Evolutionary conservation across 35 echinoderm and acorn worm species (phyloP), one percentile per base, ranked within the genome.

Genomic region (Acanthaster planci): DNA sequence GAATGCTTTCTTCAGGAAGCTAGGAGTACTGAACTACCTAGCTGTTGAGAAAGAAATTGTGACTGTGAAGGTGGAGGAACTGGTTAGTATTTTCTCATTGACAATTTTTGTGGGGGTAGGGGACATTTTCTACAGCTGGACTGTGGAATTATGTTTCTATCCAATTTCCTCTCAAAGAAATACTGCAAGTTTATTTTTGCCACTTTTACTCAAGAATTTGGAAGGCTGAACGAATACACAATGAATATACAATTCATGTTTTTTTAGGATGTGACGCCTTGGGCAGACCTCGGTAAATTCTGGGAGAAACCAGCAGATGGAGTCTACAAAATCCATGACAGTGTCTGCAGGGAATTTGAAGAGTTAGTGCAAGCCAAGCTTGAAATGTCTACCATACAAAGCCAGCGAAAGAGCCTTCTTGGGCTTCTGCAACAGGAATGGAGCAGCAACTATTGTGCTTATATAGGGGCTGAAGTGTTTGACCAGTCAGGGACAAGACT

Each of bases 31-130:
- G 1, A 44, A 75, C 42, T 58, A 51, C 44, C 60, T 90, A 76
- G 87, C 87, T 84, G 54, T 90, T 14, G 79, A 90, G 67, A 90
- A 39, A 32, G 76, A 90, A 72, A 37, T 53, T 10, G 3, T 90
- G 36, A 90, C 87, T 8, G 40, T 77, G 12, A 58, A 82, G 22
- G 68, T 77, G 55, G 37, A 34, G 42, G 87, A 80, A 55, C 82
- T 90, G 79, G 87, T 90, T 51, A 58, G 87, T 75, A 30, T 79
- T 8, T n/a, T 26, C 30, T 26, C 12, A 4, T 47, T 12, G 42
- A 47, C 4, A 47, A 12, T n/a, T n/a, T n/a, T n/a, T n/a, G n/a
- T n/a, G n/a, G n/a, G n/a, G n/a, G n/a, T n/a, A n/a, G n/a, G n/a
- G n/a, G n/a, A n/a, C n/a, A n/a, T n/a, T n/a, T n/a, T n/a, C n/a